Conservation (phyloP, 2,888 invertebrate species). For the Barypeithes pellucidus region DNA sequence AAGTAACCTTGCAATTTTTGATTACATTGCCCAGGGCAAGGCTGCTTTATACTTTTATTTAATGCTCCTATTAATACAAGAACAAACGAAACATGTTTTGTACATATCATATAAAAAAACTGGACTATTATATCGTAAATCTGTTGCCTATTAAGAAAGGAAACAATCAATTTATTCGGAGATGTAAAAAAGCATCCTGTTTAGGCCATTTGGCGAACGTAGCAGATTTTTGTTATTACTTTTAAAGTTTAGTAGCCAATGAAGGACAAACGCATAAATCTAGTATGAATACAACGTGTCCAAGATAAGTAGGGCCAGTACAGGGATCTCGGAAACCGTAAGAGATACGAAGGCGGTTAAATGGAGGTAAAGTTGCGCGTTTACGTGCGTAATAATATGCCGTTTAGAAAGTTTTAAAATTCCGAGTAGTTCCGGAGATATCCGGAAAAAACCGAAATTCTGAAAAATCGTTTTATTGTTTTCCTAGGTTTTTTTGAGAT, state of each 20-base stretch:
- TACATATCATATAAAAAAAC: background rate
- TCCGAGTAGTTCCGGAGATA: too few species aligned
- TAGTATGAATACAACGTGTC: too few species aligned
- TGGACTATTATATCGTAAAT: background rate
- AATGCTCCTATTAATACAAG: background rate
- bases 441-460: too few species aligned
- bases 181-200: conserved; percentile 12
- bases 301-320: too few species aligned
- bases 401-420: too few species aligned
- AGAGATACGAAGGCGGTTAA: too few species aligned
- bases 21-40: conserved; percentile 19
- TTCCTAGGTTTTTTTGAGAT: too few species aligned
- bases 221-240: background rate
- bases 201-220: conserved; percentile 5
- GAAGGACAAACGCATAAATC: conserved; percentile 20
- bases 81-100: background rate
- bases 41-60: background rate
- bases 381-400: too few species aligned
- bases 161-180: background rate
- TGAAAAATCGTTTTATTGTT: too few species aligned
- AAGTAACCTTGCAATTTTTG: conserved; percentile 19
- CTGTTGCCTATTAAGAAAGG: background rate
- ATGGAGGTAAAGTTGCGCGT: too few species aligned
- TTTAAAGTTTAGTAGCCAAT: conserved; percentile 7
- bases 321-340: too few species aligned